phyloP scores from a whole-genome alignment of 1,140 invertebrate genomes.

The Trichoplusia ni region DNA sequence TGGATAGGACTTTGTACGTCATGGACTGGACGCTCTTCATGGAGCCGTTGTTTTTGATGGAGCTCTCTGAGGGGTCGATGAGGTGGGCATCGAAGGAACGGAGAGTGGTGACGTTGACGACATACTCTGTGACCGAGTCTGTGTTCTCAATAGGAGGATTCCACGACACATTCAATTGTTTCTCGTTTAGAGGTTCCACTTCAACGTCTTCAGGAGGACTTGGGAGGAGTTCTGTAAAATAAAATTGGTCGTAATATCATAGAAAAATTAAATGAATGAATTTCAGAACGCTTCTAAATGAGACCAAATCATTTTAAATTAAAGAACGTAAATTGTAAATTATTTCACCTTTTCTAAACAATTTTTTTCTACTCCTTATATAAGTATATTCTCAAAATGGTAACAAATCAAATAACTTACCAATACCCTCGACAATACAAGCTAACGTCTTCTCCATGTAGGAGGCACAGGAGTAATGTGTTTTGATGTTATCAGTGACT shows the following conservation, averaged over 20 bases:
- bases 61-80: constrained; percentile 76
- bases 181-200: constrained; percentile 87
- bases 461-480: constrained; percentile 90
- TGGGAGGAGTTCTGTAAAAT: constrained; percentile 85
- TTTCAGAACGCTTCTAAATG: too few relatives aligned
- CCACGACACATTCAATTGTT: constrained; percentile 87
- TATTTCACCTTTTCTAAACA: too few relatives aligned
- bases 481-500: constrained; percentile 91
- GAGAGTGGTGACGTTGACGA: constrained; percentile 87
- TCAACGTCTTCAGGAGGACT: constrained; percentile 86
- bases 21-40: constrained; percentile 52
- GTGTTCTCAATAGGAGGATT: constrained; percentile 83
- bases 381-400: too few relatives aligned
- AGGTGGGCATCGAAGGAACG: constrained; percentile 84
- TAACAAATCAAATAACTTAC: constrained; percentile 82
- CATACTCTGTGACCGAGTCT: constrained; percentile 85
- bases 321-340: too few relatives aligned
- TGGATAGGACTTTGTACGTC: constrained; percentile 79
- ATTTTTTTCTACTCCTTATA: too few relatives aligned
- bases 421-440: constrained; percentile 90
- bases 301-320: not conserved
- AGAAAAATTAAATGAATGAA: too few relatives aligned
- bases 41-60: constrained; percentile 50
- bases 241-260: not conserved
- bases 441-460: constrained; percentile 91